Base-by-base conservation (phyloP, 1,140 invertebrate species). In the Aphelinus atriplicis region DNA sequence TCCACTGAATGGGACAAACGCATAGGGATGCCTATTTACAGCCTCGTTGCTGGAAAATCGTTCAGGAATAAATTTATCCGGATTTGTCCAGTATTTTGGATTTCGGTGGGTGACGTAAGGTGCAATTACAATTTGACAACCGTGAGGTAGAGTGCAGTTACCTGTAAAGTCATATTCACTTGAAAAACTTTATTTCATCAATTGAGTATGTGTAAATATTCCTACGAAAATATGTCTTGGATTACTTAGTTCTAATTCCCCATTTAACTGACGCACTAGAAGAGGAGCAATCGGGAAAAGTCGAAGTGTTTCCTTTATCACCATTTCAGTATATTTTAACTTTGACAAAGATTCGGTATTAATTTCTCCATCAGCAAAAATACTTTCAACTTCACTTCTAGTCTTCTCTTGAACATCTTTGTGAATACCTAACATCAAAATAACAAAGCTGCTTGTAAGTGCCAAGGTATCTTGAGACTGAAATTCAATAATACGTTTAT, bases 1-100 rank as follows among this genome's bases (percentile, higher is more conserved):
- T 48, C 86, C 88, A 46, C 88, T 89, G 77, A 91, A 91, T 6
- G 90, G 90, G 48, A 91, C 81, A 79, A 85, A 90, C 5, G 83
- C 68, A 71, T 80, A 85, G 2, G 68, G 83, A 75, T 80, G 86
- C 43, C 89, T 76, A 47, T 77, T 73, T 10, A 71, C 55, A 10
- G 73, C 56, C 62, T 88, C 85, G 71, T 90, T 89, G 1, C 84
- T 81, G 7, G 85, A 67, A 81, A 92, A 92, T 72, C 90, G 77
- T 42, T 91, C 90, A 0, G 91, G 91, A 81, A 90, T 83, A 79
- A 90, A 92, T 10, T 71, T 80, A n/a, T 90, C 86, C 7, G 91
- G 91, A 68, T 91, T 85, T 26, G 89, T 84, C 77, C 84, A 92
- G 66, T 85, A 80, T 61, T 88, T 81, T 4, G 86, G 83, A 80